These are phyloP conservation scores for Crenichthys baileyi DNA, from an alignment of 2,797 vertebrate genomes.

Conservation along the genomic window DNA sequence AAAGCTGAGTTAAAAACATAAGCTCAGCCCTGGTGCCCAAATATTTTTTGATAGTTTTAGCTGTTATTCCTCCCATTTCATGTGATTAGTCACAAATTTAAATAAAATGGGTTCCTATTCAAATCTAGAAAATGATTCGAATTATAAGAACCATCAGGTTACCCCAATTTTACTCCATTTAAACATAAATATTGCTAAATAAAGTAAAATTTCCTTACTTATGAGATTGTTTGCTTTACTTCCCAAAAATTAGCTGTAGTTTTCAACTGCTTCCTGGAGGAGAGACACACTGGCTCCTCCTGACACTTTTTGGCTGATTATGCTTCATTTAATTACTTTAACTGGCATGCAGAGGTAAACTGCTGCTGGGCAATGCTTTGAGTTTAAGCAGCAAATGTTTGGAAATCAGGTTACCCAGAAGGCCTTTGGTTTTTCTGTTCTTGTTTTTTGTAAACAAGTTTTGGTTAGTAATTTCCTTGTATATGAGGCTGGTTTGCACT, in stretches of 20 bases:
- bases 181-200: neutral
- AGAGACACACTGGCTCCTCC: neutral
- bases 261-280: neutral
- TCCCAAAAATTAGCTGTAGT: neutral
- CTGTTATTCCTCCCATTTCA: neutral
- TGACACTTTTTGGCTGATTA: neutral
- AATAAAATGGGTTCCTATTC: neutral
- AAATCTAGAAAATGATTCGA: neutral
- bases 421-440: too few relatives aligned
- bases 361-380: neutral
- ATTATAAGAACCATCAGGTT: neutral
- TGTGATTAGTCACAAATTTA: neutral
- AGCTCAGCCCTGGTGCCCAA: neutral
- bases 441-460: neutral
- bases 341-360: neutral
- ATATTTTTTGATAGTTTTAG: neutral
- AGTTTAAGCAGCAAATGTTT: neutral
- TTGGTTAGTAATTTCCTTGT: neutral
- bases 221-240: neutral
- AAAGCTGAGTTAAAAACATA: neutral
- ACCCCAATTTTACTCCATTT: neutral
- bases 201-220: neutral
- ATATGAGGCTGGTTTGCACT: neutral
- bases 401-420: neutral
- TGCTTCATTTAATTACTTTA: neutral